phyloP scores from a whole-genome alignment of 2,888 invertebrate species.

The Phasia obesa region DNA sequence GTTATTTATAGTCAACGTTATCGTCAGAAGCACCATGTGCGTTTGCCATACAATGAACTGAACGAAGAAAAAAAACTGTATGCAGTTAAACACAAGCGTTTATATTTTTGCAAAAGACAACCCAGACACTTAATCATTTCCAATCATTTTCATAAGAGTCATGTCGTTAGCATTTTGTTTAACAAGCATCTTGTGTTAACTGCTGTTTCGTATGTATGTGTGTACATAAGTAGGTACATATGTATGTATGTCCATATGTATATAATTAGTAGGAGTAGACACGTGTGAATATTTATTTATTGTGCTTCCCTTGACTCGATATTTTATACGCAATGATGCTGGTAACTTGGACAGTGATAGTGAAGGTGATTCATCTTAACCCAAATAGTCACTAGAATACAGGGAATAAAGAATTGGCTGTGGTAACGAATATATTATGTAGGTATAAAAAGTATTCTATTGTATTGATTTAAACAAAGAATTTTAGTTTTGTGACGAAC shows the following conservation, averaged over 20 bases:
- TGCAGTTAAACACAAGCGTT: not conserved
- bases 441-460: too few relatives aligned
- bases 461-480: too few relatives aligned
- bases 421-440: too few relatives aligned
- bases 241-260: too few relatives aligned
- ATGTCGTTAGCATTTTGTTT: conserved; percentile 10
- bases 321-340: not conserved
- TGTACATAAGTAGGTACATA: too few relatives aligned
- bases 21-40: too few relatives aligned
- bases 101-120: not conserved
- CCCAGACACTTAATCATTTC: conserved; percentile 10
- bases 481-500: too few relatives aligned
- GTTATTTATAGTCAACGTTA: too few relatives aligned
- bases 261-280: not conserved
- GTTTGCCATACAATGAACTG: too few relatives aligned
- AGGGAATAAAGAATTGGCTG: too few relatives aligned
- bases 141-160: conserved; percentile 20
- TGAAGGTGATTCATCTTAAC: not conserved
- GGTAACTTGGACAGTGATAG: not conserved
- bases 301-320: not conserved
- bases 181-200: not conserved
- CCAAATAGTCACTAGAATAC: not conserved
- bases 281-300: not conserved
- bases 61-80: not conserved
- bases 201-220: not conserved